A percentile compares a stretch with the other conserved stretches of the same genome.
Conservation (phyloP, 2,888 invertebrate species). For the Dimorphilus gyrociliatus region DNA sequence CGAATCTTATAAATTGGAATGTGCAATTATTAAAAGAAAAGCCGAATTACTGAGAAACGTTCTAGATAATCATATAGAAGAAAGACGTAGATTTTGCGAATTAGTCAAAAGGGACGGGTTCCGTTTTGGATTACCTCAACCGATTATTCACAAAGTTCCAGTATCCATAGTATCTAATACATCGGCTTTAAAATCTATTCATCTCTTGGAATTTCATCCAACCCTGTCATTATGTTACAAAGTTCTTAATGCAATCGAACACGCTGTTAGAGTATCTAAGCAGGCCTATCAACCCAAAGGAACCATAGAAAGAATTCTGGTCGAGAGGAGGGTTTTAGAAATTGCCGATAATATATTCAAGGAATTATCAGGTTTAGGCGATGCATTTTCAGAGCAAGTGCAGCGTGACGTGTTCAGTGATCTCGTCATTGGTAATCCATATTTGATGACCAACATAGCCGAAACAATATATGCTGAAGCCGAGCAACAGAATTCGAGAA, state of each 20-base stretch:
- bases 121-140: too few species aligned
- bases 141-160: too few species aligned
- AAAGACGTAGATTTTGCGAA: too few species aligned
- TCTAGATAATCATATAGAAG: slow-evolving; percentile 33
- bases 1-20: slow-evolving; percentile 29
- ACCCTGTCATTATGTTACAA: slow-evolving; percentile 28
- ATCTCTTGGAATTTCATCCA: slow-evolving; percentile 35
- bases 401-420: slow-evolving; percentile 21
- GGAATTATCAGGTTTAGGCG: slow-evolving; percentile 20
- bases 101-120: too few species aligned
- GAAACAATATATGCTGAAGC: background rate
- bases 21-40: slow-evolving; percentile 22
- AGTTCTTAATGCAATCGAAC: slow-evolving; percentile 25
- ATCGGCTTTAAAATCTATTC: slow-evolving; percentile 29
- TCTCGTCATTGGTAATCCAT: background rate
- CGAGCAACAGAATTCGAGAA: background rate
- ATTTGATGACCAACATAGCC: slow-evolving; percentile 3
- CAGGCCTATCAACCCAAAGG: slow-evolving; percentile 23
- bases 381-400: slow-evolving; percentile 20
- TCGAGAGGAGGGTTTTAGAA: slow-evolving; percentile 29
- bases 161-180: too few species aligned
- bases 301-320: slow-evolving; percentile 17
- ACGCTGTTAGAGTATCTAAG: slow-evolving; percentile 25
- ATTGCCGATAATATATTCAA: slow-evolving; percentile 24
- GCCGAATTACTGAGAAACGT: slow-evolving; percentile 24